Base-by-base conservation (phyloP, 2,888 invertebrate genomes). In the Tipula vernalis region DNA sequence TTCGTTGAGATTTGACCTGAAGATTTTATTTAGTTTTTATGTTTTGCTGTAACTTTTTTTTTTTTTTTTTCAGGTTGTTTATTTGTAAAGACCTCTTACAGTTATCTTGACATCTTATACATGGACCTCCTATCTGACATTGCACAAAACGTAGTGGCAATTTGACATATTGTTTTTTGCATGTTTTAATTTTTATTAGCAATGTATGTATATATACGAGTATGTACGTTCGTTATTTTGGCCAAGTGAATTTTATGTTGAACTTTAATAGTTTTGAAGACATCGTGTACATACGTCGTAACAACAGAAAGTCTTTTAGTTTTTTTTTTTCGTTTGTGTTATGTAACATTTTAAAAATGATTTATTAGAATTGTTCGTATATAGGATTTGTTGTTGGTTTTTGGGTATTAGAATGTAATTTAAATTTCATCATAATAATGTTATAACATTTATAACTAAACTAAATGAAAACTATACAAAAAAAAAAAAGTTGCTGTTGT, bases 61-160 rank as follows among this genome's bases (percentile, higher is more conserved):
- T 28, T 57, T 57, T 57, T 71, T 71, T 71, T 71, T 71, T 28
- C 71, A 71, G 71, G 71, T 71, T 71, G 71, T 71, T 71, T 71
- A 84, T 84, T n/a, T 84, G 84, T 84, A 39, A 84, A 84, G 84
- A 84, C 84, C 84, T 84, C 84, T 84, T 84, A 84, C 84, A 84
- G 84, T 84, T 84, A 84, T 84, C 84, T 84, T 41, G 84, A 84
- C 84, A 84, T 84, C 39, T 84, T 84, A 84, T 84, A 84, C 84
- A 84, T 84, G 84, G 84, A 84, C 84, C 84, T 84, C 84, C 84
- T 84, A 41, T 84, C 84, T 84, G 84, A 84, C 84, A 84, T 84
- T 84, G 84, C 41, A 84, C 13, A 84, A 84, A 84, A 84, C 84
- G 84, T 85, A 85, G 85, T 85, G 85, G 85, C 85, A 85, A 85